Conservation (phyloP, 1,140 invertebrate genomes). For the Dysdera silvatica region DNA sequence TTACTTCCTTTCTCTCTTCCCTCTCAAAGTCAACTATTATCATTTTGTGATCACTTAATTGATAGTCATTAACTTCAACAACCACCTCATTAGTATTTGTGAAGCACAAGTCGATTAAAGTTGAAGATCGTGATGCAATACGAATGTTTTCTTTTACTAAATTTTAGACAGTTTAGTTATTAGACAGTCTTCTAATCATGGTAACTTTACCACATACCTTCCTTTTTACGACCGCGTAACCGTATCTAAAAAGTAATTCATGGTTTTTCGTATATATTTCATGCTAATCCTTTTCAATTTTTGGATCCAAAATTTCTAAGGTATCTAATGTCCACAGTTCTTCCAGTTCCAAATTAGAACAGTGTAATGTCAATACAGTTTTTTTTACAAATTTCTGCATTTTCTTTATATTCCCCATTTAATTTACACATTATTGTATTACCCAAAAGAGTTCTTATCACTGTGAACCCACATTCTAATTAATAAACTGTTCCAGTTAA, state of each 20-base stretch:
- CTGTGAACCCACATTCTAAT: background rate
- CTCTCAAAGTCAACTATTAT: too few species aligned
- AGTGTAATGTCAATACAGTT: background rate
- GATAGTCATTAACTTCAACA: too few species aligned
- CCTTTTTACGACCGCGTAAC: background rate
- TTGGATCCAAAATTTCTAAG: constrained; percentile 4
- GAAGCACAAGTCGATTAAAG: too few species aligned
- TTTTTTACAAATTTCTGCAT: background rate
- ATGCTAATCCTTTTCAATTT: background rate
- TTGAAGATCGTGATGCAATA: too few species aligned
- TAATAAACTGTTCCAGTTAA: constrained; percentile 8
- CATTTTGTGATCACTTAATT: too few species aligned
- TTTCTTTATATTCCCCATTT: background rate
- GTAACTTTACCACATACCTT: constrained; percentile 3
- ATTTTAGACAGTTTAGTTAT: too few species aligned
- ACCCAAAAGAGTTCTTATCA: background rate
- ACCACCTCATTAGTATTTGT: too few species aligned
- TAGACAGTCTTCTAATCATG: background rate
- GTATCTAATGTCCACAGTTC: background rate
- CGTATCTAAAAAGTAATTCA: constrained; percentile 4
- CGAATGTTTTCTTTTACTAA: too few species aligned
- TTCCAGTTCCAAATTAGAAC: background rate
- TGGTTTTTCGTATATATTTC: background rate
- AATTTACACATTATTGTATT: constrained; percentile 4
- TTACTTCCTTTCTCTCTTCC: too few species aligned